A percentile compares a stretch with the other conserved stretches of the same genome.
phyloP scores from a whole-genome alignment of 1,140 invertebrate species.

The Diorhabda sublineata region DNA sequence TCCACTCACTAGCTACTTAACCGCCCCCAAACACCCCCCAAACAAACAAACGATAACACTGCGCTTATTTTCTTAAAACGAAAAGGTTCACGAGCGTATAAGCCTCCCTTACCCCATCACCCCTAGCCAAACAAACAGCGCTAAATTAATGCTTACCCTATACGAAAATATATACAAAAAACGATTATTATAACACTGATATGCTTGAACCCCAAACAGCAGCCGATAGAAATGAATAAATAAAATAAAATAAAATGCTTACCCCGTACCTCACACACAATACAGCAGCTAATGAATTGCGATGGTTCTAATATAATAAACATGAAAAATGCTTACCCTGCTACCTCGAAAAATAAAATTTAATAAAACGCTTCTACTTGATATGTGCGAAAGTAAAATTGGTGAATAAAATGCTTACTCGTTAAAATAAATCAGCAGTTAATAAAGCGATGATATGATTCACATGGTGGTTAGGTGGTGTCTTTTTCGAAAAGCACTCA shows the following conservation, averaged over 20 bases:
- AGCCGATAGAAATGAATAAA: neutral
- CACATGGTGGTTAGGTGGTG: constrained; percentile 14
- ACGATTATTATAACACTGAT: too few species aligned
- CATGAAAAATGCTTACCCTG: constrained; percentile 16
- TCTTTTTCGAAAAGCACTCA: too few species aligned
- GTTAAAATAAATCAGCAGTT: neutral
- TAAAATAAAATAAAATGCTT: neutral
- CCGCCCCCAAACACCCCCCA: constrained; percentile 3
- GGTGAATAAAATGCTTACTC: constrained; percentile 23
- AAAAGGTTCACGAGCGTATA: constrained; percentile 29
- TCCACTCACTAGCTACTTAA: constrained; percentile 16
- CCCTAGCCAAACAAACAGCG: constrained; percentile 5
- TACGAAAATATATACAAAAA: too few species aligned
- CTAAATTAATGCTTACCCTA: constrained; percentile 1
- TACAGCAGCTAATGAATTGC: constrained; percentile 2
- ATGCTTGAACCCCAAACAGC: constrained; percentile 1
- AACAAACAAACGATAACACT: constrained; percentile 23
- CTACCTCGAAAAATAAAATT: neutral
- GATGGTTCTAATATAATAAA: constrained; percentile 15
- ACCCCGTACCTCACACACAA: constrained; percentile 15
- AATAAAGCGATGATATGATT: constrained; percentile 20
- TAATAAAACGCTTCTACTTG: neutral
- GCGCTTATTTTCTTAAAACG: constrained; percentile 9
- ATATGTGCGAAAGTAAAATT: neutral
- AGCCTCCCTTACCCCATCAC: constrained; percentile 5